Conservation (phyloP, 35 echinoderm and acorn worm species). For the Ophiothrix spiculata region DNA sequence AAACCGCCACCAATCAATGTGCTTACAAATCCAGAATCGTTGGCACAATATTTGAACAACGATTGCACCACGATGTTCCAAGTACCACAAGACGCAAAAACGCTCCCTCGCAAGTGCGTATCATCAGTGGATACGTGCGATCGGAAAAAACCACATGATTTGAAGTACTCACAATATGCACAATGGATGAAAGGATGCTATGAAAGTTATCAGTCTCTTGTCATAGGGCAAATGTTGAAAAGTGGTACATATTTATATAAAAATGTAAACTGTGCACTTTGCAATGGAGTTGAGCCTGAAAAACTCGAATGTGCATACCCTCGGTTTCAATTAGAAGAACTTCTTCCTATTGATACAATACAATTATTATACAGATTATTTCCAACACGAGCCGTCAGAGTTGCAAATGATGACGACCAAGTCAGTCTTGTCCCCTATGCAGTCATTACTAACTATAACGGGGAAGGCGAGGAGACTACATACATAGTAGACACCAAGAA, state of each 20-base stretch:
- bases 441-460: conserved; percentile 68
- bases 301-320: conserved; percentile 19
- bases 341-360: neutral
- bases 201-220: conserved; percentile 22
- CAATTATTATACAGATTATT: too few species aligned
- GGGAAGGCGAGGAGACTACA: neutral
- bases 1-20: conserved; percentile 14
- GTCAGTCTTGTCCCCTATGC: neutral
- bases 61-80: conserved; percentile 37
- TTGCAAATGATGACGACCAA: neutral
- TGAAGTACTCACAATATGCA: neutral
- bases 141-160: neutral
- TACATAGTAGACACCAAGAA: conserved; percentile 16
- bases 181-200: conserved; percentile 12
- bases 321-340: neutral
- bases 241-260: neutral
- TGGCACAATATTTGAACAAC: conserved; percentile 42
- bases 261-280: conserved; percentile 36
- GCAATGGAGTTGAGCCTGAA: conserved; percentile 11
- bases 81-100: conserved; percentile 13
- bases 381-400: neutral
- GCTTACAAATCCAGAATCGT: conserved; percentile 1
- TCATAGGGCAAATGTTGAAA: neutral
- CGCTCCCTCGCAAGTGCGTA: conserved; percentile 29
- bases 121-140: conserved; percentile 36